phyloP scores from a whole-genome alignment of 1,140 invertebrate species.

The Heliconius himera region DNA sequence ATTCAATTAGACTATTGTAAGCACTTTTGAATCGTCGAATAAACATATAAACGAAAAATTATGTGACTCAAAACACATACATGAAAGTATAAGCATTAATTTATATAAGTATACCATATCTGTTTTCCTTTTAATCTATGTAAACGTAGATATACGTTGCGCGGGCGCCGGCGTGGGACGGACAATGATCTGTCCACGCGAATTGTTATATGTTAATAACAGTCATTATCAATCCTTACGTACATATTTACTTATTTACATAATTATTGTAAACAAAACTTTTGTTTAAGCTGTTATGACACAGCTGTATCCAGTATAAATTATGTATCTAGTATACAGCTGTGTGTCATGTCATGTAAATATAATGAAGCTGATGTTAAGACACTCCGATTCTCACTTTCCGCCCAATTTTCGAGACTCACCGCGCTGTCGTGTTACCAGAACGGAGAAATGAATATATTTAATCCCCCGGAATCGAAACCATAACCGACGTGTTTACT shows the following conservation, averaged over 20 bases:
- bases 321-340: too few species aligned
- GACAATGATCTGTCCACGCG: constrained; percentile 28
- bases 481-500: background rate
- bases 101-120: background rate
- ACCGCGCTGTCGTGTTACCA: background rate
- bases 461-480: background rate
- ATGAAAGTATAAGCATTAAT: background rate
- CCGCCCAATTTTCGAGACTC: too few species aligned
- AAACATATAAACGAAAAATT: too few species aligned
- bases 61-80: too few species aligned
- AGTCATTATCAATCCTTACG: background rate
- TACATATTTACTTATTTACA: background rate
- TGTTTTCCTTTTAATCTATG: constrained; percentile 16
- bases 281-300: too few species aligned
- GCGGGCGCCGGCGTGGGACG: constrained; percentile 49
- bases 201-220: constrained; percentile 36
- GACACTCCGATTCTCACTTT: too few species aligned
- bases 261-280: background rate
- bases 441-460: background rate
- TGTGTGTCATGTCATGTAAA: too few species aligned
- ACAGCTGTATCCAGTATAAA: too few species aligned
- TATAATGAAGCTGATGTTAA: too few species aligned
- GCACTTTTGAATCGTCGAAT: too few species aligned
- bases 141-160: constrained; percentile 17
- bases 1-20: too few species aligned